A percentile compares a stretch with the other conserved stretches of the same genome.
phyloP scores from a whole-genome alignment of 2,888 invertebrate species.

The Ormia ochracea region DNA sequence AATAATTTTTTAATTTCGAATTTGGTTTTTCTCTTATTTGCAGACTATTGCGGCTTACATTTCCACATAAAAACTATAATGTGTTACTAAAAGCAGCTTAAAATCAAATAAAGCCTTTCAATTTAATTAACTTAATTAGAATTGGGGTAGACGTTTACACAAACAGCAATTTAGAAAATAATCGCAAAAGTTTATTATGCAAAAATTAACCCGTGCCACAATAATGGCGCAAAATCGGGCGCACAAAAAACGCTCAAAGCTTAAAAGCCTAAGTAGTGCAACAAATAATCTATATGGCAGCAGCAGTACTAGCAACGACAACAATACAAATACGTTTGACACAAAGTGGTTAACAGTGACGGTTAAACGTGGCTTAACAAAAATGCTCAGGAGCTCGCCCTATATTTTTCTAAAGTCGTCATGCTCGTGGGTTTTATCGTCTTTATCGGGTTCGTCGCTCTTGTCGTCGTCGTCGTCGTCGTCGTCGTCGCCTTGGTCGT shows the following conservation, averaged over 20 bases:
- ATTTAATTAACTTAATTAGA: neutral
- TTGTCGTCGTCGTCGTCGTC: conserved; percentile 13
- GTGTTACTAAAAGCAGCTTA: conserved; percentile 21
- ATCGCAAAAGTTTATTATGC: neutral
- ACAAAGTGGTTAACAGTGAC: conserved; percentile 24
- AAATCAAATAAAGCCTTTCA: neutral
- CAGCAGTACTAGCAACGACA: conserved; percentile 26
- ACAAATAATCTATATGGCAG: neutral
- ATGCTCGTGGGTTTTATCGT: conserved; percentile 2
- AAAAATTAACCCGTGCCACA: conserved; percentile 68
- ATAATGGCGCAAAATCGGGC: conserved; percentile 71
- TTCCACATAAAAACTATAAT: conserved; percentile 9
- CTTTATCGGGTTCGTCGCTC: conserved; percentile 15
- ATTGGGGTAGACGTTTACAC: neutral
- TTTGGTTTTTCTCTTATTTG: conserved; percentile 19
- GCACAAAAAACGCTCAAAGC: conserved; percentile 61
- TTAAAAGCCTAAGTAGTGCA: conserved; percentile 42
- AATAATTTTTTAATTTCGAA: neutral
- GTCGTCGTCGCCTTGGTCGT: conserved; percentile 24
- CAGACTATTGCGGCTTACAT: conserved; percentile 9
- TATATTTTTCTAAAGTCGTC: neutral
- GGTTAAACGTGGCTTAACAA: conserved; percentile 22
- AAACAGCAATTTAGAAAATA: neutral
- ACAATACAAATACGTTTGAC: conserved; percentile 24
- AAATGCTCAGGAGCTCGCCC: neutral